These are phyloP conservation scores for Hippocampus comes DNA, from an alignment of 2,113 vertebrate species.

Conservation along the genomic window DNA sequence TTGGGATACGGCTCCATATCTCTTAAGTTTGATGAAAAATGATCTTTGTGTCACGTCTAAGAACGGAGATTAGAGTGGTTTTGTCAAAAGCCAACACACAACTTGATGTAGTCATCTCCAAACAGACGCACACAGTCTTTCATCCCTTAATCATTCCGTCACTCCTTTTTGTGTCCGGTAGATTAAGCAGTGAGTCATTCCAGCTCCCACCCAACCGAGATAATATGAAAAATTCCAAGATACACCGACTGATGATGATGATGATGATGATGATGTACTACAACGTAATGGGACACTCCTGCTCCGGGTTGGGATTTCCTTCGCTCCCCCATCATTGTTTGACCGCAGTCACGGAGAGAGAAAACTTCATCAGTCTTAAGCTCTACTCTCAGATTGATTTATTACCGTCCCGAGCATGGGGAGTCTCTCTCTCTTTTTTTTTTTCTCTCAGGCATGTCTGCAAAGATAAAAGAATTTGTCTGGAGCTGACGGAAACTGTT, in stretches of 20 bases:
- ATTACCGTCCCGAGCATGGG: background rate
- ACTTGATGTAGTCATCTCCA: background rate
- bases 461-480: constrained; percentile 26
- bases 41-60: background rate
- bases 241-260: constrained; percentile 40
- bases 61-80: background rate
- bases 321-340: constrained; percentile 26
- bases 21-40: background rate
- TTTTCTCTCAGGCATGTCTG: constrained; percentile 12
- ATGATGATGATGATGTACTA: constrained; percentile 7
- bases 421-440: background rate
- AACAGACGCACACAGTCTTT: background rate
- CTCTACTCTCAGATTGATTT: constrained; percentile 8
- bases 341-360: background rate
- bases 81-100: background rate
- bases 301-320: constrained; percentile 39
- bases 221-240: constrained; percentile 11
- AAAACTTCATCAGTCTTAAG: background rate
- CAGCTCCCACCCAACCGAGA: constrained; percentile 5
- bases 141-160: background rate
- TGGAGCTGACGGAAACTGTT: constrained; percentile 26
- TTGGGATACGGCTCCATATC: too few relatives aligned
- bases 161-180: constrained; percentile 1
- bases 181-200: constrained; percentile 14
- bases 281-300: constrained; percentile 37